A percentile compares a stretch with the other conserved stretches of the same genome.
These are phyloP conservation scores for Karalla daura DNA, from an alignment of 2,797 vertebrate species.

Conservation along the genomic window DNA sequence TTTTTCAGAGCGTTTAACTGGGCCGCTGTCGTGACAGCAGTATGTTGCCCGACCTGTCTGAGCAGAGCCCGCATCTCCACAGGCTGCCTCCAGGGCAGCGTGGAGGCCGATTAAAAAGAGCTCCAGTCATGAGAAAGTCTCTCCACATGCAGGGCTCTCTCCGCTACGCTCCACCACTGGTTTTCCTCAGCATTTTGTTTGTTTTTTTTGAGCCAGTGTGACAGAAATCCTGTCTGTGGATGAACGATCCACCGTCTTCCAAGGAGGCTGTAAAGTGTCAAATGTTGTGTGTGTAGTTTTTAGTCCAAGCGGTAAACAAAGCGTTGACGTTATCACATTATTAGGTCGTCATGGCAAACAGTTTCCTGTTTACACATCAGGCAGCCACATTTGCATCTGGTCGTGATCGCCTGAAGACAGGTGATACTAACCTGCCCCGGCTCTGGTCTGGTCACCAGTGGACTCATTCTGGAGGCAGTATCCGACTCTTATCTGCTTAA, in stretches of 20 bases:
- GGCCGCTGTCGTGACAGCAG: constrained; percentile 62
- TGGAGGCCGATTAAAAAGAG: constrained; percentile 20
- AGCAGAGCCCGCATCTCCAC: constrained; percentile 63
- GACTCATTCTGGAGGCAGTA: background rate
- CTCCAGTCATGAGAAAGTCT: constrained; percentile 61
- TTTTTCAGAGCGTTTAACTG: constrained; percentile 40
- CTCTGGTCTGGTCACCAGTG: background rate
- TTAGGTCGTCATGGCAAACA: background rate
- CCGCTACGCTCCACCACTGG: too few species aligned
- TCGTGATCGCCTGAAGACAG: background rate
- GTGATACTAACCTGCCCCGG: background rate
- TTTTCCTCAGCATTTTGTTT: background rate
- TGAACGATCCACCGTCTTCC: too few species aligned
- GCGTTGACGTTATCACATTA: background rate
- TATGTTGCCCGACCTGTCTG: constrained; percentile 79
- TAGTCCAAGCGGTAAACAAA: background rate
- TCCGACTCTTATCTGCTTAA: background rate
- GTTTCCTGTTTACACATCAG: background rate
- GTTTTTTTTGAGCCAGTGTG: background rate
- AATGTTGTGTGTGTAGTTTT: too few species aligned
- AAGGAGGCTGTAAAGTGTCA: too few species aligned
- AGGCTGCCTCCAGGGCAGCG: constrained; percentile 33
- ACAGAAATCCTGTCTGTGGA: background rate
- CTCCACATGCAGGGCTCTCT: background rate
- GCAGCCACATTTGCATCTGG: background rate